phyloP scores from a whole-genome alignment of 2,888 invertebrate genomes.

The Auanema sp. region DNA sequence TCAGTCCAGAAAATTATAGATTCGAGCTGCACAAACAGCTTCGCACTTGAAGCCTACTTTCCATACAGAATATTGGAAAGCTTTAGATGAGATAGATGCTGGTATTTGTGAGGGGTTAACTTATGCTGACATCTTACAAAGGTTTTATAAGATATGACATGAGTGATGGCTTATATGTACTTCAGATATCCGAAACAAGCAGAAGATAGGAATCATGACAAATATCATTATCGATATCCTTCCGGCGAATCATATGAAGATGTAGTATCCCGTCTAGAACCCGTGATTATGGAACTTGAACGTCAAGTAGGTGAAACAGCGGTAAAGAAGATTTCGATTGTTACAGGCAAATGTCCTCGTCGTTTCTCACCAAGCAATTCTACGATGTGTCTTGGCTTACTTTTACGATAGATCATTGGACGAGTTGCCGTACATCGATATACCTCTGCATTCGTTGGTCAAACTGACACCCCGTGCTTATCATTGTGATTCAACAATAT shows the following conservation, averaged over 20 bases:
- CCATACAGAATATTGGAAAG: constrained; percentile 82
- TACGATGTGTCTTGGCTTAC: constrained; percentile 85
- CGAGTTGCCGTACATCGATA: constrained; percentile 45
- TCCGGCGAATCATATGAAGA: constrained; percentile 79
- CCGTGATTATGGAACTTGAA: constrained; percentile 75
- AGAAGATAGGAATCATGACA: constrained; percentile 85
- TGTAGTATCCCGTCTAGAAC: constrained; percentile 82
- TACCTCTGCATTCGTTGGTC: constrained; percentile 47
- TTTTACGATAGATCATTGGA: constrained; percentile 73
- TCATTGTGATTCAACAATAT: constrained; percentile 73
- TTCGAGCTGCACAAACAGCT: constrained; percentile 91
- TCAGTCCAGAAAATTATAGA: constrained; percentile 67
- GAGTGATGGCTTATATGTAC: background rate
- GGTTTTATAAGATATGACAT: constrained; percentile 12
- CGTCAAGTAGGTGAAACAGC: constrained; percentile 29
- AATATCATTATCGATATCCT: constrained; percentile 72
- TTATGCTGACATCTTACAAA: constrained; percentile 86
- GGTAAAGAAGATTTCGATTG: background rate
- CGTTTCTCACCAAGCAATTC: constrained; percentile 86
- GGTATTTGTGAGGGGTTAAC: constrained; percentile 73
- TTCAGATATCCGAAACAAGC: constrained; percentile 81
- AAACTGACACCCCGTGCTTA: constrained; percentile 81
- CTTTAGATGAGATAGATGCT: constrained; percentile 95
- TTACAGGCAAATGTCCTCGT: constrained; percentile 79
- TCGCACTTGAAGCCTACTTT: constrained; percentile 66